Percentiles rank a stretch among this genome's conserved stretches.
Conservation (phyloP, 2,888 invertebrate species). For the Amiota communis region DNA sequence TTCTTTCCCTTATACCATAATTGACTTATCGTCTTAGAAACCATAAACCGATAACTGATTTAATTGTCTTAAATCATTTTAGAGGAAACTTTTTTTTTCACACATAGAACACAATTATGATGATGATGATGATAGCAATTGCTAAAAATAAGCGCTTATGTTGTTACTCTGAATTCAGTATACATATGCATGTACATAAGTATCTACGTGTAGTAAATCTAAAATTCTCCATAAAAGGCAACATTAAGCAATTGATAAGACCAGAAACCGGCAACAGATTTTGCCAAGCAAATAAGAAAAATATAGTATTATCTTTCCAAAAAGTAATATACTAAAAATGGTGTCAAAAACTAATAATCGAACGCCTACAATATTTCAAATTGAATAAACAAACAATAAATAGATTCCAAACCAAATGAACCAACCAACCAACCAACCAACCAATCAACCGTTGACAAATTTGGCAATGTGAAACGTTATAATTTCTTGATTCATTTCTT, state of each 20-base stretch:
- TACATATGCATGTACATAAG: no score
- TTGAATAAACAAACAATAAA: no score
- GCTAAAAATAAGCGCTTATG: conserved; percentile 57
- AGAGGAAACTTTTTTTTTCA: not conserved
- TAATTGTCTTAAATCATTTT: conserved; percentile 15
- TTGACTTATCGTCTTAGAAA: no score
- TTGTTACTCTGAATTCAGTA: conserved; percentile 14
- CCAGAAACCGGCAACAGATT: conserved; percentile 12
- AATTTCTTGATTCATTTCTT: conserved; percentile 1
- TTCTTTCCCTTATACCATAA: no score
- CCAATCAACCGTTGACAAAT: not conserved
- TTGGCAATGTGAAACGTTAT: conserved; percentile 25
- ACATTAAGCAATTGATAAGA: conserved; percentile 41
- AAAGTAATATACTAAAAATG: conserved; percentile 4
- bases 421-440: no score
- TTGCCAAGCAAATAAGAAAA: not conserved
- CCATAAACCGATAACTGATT: not conserved
- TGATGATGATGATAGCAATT: conserved; percentile 26
- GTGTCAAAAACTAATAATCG: conserved; percentile 19
- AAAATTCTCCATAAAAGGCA: conserved; percentile 28
- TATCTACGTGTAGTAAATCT: no score
- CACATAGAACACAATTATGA: not conserved
- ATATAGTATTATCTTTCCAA: conserved; percentile 1
- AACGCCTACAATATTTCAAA: conserved; percentile 7
- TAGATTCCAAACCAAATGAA: not conserved